phyloP scores from a whole-genome alignment of 2,113 vertebrate species.

The Platysteira castanea region DNA sequence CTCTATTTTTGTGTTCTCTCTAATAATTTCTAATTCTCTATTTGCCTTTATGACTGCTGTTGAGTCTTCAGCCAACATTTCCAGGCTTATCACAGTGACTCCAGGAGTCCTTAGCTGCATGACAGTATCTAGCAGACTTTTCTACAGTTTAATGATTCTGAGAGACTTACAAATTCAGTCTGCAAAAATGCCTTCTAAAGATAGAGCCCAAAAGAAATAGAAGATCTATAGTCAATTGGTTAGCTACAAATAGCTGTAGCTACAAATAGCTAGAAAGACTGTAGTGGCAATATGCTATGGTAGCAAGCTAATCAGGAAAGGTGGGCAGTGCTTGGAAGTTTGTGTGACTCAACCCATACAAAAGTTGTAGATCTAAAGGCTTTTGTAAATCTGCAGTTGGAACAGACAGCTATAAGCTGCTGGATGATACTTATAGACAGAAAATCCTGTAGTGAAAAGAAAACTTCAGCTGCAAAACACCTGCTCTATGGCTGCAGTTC shows the following conservation, averaged over 20 bases:
- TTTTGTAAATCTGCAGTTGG: neutral
- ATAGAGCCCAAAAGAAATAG: neutral
- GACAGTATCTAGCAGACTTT: neutral
- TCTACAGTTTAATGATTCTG: neutral
- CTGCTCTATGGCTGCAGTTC: neutral
- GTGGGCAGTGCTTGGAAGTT: neutral
- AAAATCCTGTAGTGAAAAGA: neutral
- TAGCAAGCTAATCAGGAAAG: neutral
- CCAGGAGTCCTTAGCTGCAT: neutral
- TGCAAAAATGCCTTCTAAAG: neutral
- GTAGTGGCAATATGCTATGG: neutral
- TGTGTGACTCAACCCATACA: neutral
- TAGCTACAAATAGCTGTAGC: neutral
- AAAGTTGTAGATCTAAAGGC: neutral
- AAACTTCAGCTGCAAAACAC: neutral
- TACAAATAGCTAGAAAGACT: neutral
- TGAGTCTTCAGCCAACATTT: neutral
- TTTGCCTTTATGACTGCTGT: neutral
- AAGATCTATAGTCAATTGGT: neutral
- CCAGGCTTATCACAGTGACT: neutral
- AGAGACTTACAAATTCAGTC: neutral
- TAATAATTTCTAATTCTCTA: neutral
- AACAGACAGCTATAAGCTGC: neutral
- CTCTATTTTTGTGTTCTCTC: neutral
- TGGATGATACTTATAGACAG: neutral